Evolutionary conservation across 1,140 invertebrate genomes (phyloP), one percentile per base, ranked within the genome.

Genomic region (Gonioctena quinquepunctata): DNA sequence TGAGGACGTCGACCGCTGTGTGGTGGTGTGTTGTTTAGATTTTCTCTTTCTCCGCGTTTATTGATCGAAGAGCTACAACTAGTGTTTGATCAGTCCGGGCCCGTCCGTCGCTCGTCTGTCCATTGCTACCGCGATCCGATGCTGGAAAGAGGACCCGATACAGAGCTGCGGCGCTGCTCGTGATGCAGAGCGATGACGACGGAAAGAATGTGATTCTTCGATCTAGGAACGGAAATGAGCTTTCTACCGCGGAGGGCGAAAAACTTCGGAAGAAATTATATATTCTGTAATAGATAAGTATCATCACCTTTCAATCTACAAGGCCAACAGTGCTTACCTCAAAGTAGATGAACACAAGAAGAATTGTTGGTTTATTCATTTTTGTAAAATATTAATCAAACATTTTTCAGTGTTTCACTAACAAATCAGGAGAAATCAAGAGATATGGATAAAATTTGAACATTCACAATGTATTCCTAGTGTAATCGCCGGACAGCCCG

Each of bases 1-100:
- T 42, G 61, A 63, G 61, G 61, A 63, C 61, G 61, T 63, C 61
- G 61, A 63, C 61, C 61, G 61, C 61, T 63, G 61, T 63, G 61
- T 63, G 27, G 61, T 63, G 33, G 61, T 63, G 61, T 63, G 61
- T 63, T 63, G 61, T 63, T 63, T 63, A 63, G 61, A 33, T 63
- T 63, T 63, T 63, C 33, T 42, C 33, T 42, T 42, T 42, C 61
- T 63, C 61, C 61, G 61, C 61, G 19, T 63, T 63, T 63, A 63
- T 63, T 63, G 61, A 63, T 63, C 61, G 28, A 49, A 63, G 61
- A 63, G 61, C 61, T 63, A 63, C 61, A 49, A 63, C 61, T 63
- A 63, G 61, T 63, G 61, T 63, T 63, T 63, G 61, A 63, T 63
- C 61, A 63, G 61, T 48, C 61, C 61, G 61, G 61, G 61, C 61